Base-by-base conservation (phyloP, 2,113 vertebrate species). In the Oxyruncus cristatus region DNA sequence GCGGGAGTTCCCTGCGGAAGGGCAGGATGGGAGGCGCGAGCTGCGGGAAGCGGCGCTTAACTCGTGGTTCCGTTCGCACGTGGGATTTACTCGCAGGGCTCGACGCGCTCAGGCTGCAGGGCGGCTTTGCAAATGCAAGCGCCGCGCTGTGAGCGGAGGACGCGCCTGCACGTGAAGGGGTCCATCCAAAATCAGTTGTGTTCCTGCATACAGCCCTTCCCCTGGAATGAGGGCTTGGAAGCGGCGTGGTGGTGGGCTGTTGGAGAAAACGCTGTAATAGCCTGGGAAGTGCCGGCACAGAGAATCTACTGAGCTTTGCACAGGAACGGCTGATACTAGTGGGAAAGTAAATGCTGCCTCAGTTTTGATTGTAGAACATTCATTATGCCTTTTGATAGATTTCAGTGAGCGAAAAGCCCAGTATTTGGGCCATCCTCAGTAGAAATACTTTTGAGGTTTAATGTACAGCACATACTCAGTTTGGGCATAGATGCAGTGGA, bases 21-120 rank as follows among this genome's bases (percentile, higher is more conserved):
- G 11, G 11, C 32, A 7, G 81, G 13, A 1, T 9, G 12, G 5
- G 7, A 28, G 65, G 17, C 9, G 28, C 12, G 26, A 52, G 37
- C 56, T 27, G 8, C 22, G 3, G 44, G 11, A 27, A 37, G 7
- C 18, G 8, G n/a, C 16, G 4, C 16, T 37, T 2, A 4, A 7
- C 37, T 3, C 12, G 8, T 3, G 50, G 3, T 44, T 78, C 15
- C 1, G 0, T 23, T 21, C 19, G 0, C 18, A 0, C 1, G 2
- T 3, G 9, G 32, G 30, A 0, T 41, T 39, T 42, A 7, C 4
- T 23, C 3, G 2, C 4, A 10, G 46, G 10, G 15, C 8, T 37
- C 15, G 32, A 1, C 3, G 46, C 23, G 68, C 1, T 1, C 42
- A 21, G 8, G 59, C 37, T 17, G 4, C 20, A 8, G 68, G 16